Evolutionary conservation across 2,888 invertebrate species (phyloP), one percentile per base, ranked within the genome.

Genomic region (Epirrhoe tristata): DNA sequence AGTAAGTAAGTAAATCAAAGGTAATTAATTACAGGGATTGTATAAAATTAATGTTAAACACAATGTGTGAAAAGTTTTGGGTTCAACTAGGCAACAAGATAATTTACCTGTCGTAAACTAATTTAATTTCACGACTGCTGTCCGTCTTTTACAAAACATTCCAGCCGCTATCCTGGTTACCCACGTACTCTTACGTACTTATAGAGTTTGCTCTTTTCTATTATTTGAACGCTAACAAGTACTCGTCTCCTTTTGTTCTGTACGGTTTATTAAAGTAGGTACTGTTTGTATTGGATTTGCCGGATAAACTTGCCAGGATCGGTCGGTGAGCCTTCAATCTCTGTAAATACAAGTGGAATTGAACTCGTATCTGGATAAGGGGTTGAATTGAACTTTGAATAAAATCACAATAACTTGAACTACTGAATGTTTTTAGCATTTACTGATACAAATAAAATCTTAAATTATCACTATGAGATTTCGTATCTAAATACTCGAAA

Each of bases 141-240:
- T 31, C 57, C 46, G 57, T 14, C 57, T 57, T 16, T 58, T 39
- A 51, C 24, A 36, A 34, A 43, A 43, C 12, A 5, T 5, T 12
- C 39, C 39, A 12, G 12, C 39, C 12, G 24, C 24, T 24, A 43
- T 39, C 7, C 36, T 10, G 6, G 0, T 6, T 39, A 10, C 12
- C 2, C 39, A 43, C 12, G 39, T 43, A 43, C 52, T 57, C 61
- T 58, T 24, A 16, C 5, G 50, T 55, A 51, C 52, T 54, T 17
- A 39, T 58, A 43, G 88, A 88, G 87, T 82, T 85, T 91, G 90
- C 88, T 86, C 90, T 88, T 91, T 91, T 90, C 87, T 90, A 53
- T 81, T 89, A 86, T 88, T 88, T 85, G 85, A 83, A 83, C 81
- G 75, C 79, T 82, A 82, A 83, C 81, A 81, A 86, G 84, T 81